phyloP scores from a whole-genome alignment of 2,888 invertebrate genomes.

The Julus scandinavius region DNA sequence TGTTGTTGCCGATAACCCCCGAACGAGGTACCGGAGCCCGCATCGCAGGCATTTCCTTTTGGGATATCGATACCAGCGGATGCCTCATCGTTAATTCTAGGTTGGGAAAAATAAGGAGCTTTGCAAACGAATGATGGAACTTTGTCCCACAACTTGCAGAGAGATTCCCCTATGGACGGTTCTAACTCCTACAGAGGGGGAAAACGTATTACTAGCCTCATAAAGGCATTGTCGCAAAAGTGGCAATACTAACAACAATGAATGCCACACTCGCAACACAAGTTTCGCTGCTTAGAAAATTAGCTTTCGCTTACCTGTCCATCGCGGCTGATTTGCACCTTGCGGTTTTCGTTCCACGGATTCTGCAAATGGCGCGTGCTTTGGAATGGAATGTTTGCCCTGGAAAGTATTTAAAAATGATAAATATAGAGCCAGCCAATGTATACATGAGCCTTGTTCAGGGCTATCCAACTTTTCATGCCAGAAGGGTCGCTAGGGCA shows the following conservation, averaged over 20 bases:
- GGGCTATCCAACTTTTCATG: too few relatives aligned
- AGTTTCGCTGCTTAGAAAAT: background rate
- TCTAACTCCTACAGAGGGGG: constrained; percentile 66
- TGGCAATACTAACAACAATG: too few relatives aligned
- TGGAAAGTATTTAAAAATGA: constrained; percentile 59
- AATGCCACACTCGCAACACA: too few relatives aligned
- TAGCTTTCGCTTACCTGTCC: constrained; percentile 68
- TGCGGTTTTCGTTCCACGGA: constrained; percentile 71
- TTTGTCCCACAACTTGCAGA: constrained; percentile 67
- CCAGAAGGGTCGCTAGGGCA: too few relatives aligned
- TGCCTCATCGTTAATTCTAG: background rate
- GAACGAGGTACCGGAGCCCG: background rate
- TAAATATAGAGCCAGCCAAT: too few relatives aligned
- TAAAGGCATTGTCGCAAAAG: background rate
- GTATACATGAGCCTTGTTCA: too few relatives aligned
- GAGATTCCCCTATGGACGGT: constrained; percentile 66
- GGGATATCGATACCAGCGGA: background rate
- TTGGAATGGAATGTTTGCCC: constrained; percentile 68
- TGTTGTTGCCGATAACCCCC: constrained; percentile 49
- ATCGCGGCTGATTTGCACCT: constrained; percentile 72
- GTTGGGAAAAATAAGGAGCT: constrained; percentile 54
- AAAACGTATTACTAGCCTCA: constrained; percentile 55
- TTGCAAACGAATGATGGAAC: constrained; percentile 61
- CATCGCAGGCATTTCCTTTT: too few relatives aligned
- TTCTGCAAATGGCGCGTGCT: constrained; percentile 71